Evolutionary conservation across 2,113 vertebrate species (phyloP).

Genomic region (Toxotes jaculatrix): DNA sequence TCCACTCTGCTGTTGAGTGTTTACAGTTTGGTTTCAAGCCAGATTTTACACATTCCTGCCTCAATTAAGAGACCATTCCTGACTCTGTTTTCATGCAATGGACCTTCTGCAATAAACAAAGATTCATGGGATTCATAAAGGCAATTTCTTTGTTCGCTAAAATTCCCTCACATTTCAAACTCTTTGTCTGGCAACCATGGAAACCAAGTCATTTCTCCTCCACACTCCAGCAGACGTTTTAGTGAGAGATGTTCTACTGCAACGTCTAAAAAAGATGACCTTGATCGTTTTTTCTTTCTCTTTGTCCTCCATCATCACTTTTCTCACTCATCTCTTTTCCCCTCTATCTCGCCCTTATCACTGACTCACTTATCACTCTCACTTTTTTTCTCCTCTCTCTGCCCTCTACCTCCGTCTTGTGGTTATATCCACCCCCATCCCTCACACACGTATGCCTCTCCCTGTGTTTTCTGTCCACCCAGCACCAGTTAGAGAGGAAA

Average conservation of each 20-base stretch:
- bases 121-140: constrained; percentile 31
- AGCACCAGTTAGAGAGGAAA: constrained; percentile 98
- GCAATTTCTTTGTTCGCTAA: constrained; percentile 44
- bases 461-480: constrained; percentile 56
- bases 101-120: constrained; percentile 40
- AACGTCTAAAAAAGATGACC: constrained; percentile 68
- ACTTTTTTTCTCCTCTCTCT: constrained; percentile 30
- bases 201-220: constrained; percentile 61
- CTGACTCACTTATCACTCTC: constrained; percentile 58
- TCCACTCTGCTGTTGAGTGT: not conserved
- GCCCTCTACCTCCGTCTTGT: constrained; percentile 40
- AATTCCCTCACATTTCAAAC: constrained; percentile 44
- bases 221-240: constrained; percentile 34
- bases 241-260: constrained; percentile 42
- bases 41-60: constrained; percentile 31
- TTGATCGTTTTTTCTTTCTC: constrained; percentile 63
- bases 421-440: constrained; percentile 26
- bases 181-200: constrained; percentile 74
- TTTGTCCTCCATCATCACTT: constrained; percentile 58
- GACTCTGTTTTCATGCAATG: constrained; percentile 7
- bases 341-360: constrained; percentile 39
- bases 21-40: constrained; percentile 1
- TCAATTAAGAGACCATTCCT: constrained; percentile 26
- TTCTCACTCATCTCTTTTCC: constrained; percentile 43
- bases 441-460: constrained; percentile 24